Base-by-base conservation (phyloP, 2,888 invertebrate genomes). In the Baronia brevicornis region DNA sequence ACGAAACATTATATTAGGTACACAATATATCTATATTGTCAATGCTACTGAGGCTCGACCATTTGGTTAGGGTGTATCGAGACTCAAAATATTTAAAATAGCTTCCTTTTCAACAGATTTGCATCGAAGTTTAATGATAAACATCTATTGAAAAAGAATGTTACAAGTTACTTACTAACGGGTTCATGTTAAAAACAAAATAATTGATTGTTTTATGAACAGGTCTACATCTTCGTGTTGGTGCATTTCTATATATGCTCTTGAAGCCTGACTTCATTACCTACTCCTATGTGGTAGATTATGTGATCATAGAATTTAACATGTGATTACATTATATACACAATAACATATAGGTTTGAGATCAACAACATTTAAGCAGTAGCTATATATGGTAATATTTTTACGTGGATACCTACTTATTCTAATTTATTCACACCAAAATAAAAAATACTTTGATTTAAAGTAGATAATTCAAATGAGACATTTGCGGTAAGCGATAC, bases 311-410 rank as follows among this genome's bases (percentile, higher is more conserved):
- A 70, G 74, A 69, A 57, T 75, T 75, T 79, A 82, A 80, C 82
- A 80, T 73, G 77, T 80, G 80, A 72, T 78, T 77, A 80, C 62
- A 78, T 73, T 78, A 78, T 79, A 73, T 82, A 82, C 78, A 82
- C 65, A 68, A 59, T 75, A 74, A 75, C 70, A 77, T 62, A 69
- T 69, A 74, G 44, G 53, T 62, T 69, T 74, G 78, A 79, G 82
- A 80, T 79, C 77, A 82, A 77, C 74, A 79, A 80, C 79, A 78
- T 73, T 75, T 61, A 82, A 82, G 80, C 79, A 56, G 70, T 69
- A 72, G 64, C 69, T 79, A 73, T 61, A 51, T 62, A 68, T 46
- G 51, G 22, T 21, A 26, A 15, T 28, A 24, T 11, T 7, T 30
- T 10, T 18, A 30, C 10, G 18, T 58, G 56, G 41, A 40, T 46